Percentiles rank a stretch among this genome's conserved stretches.
phyloP scores from a whole-genome alignment of 2,888 invertebrate genomes.

The Polia nebulosa region DNA sequence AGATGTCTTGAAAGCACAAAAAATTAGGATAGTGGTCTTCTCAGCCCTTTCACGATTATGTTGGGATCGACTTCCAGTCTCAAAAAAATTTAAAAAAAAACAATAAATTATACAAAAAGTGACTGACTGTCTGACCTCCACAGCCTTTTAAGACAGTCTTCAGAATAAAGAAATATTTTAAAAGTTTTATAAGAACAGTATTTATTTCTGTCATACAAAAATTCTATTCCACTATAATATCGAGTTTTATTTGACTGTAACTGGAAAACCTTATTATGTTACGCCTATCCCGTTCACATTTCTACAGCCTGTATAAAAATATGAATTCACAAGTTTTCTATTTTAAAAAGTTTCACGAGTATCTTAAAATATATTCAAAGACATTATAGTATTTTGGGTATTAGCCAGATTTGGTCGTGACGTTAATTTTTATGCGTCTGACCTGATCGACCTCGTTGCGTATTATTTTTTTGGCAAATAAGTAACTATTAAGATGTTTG shows the following conservation, averaged over 20 bases:
- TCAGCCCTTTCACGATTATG: not conserved
- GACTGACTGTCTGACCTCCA: too few relatives aligned
- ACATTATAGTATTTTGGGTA: slow-evolving; percentile 56
- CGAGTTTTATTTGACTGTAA: not conserved
- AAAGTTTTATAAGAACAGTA: too few relatives aligned
- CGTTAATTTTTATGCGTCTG: slow-evolving; percentile 57
- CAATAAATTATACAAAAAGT: too few relatives aligned
- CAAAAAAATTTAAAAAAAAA: too few relatives aligned
- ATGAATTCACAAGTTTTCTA: slow-evolving; percentile 14
- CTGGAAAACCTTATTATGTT: not conserved
- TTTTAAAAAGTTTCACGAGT: slow-evolving; percentile 48
- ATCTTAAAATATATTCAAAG: slow-evolving; percentile 58
- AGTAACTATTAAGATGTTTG: slow-evolving; percentile 45
- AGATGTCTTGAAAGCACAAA: not conserved
- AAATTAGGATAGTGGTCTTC: too few relatives aligned
- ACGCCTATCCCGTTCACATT: not conserved
- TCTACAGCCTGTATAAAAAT: slow-evolving; percentile 27
- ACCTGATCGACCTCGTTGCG: slow-evolving; percentile 51
- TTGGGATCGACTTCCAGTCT: not conserved
- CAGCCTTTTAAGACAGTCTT: not conserved
- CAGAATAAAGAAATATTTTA: too few relatives aligned
- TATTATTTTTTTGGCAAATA: slow-evolving; percentile 40
- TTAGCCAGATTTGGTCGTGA: slow-evolving; percentile 53
- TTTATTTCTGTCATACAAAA: not conserved
- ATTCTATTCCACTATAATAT: not conserved